Base-by-base conservation (phyloP, 2,797 vertebrate genomes). In the Cephalopachus bancanus region DNA sequence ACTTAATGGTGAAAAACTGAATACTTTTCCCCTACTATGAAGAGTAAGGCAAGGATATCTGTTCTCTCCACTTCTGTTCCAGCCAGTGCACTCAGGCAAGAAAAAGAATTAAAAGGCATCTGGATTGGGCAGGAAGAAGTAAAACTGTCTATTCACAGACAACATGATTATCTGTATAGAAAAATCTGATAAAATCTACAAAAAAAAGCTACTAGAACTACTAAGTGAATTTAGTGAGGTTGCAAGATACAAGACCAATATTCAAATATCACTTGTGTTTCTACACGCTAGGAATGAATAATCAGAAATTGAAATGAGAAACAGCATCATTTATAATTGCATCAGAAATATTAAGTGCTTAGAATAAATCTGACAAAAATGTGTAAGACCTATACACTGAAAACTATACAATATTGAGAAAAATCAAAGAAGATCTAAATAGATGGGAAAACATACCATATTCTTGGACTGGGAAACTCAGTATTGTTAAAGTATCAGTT, bases 331-430 rank as follows among this genome's bases (percentile, higher is more conserved):
- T 94, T 78, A 33, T 60, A 12, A 59, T 92, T 62, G 59, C n/a
- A 69, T 74, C 10, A 79, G 69, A 86, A 80, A 44, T 44, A 64
- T 14, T 4, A 57, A 76, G 57, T 62, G n/a, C 37, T 83, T 67
- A 87, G 49, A 83, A 71, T 55, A 91, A 60, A 87, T 94, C 59
- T 69, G 62, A 53, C 44, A 75, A 55, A 62, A 89, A 55, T 24
- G 1, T 33, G 7, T 59, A 76, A 76, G 94, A 57, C 20, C 59
- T 15, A 1, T 76, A 59, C 15, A 53, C 49, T 11, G 17, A 71
- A 92, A 76, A 79, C 3, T 62, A 33, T 0, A n/a, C 20, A 86
- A 57, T 17, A 15, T 57, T 30, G 57, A 92, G 88, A 84, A 16
- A 62, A 75, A 67, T 78, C 19, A 15, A 33, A 64, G 55, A 51